Evolutionary conservation across 1,140 invertebrate genomes (phyloP), one percentile per base, ranked within the genome.

Genomic region (Drosophila ficusphila): DNA sequence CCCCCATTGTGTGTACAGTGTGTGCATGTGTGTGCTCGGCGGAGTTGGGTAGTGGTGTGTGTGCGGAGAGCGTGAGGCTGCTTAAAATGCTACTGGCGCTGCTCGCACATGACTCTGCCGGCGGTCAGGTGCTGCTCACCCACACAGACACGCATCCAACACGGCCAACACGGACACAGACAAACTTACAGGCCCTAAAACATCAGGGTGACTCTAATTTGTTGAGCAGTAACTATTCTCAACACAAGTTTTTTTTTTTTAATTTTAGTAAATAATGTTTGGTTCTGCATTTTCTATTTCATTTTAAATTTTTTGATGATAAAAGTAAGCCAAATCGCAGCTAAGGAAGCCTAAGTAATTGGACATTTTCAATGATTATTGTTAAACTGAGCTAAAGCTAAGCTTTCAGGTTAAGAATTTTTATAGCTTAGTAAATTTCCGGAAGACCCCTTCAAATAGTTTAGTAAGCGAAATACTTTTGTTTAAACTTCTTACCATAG

Each of bases 31-130:
- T 21, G 42, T 44, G 36, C 49, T n/a, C n/a, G n/a, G n/a, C n/a
- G n/a, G n/a, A 34, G 56, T 16, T 7, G 3, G 1, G 23, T 12
- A 56, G 38, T 54, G 71, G 38, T 54, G 71, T 71, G 64, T 67
- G 70, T 60, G 76, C 53, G 65, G 36, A 70, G 76, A 82, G 89
- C 90, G 90, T 91, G 90, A 90, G 77, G 70, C 89, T 91, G 89
- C 81, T 91, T 90, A 91, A 91, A 91, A 90, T 91, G 90, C 90
- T 90, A 90, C 89, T 90, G 89, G 89, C 79, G 79, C 78, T 67
- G 44, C 76, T 53, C 52, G 90, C 83, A 88, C 85, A 91, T 91
- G 90, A 91, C 90, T 77, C 71, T 72, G 38, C 74, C 54, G 48
- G 51, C 65, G 72, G 90, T 91, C 90, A 91, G 90, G 88, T 91